A percentile compares a stretch with the other conserved stretches of the same genome.
Evolutionary conservation across 1,140 invertebrate species (phyloP).

Genomic region (Linepithema humile): DNA sequence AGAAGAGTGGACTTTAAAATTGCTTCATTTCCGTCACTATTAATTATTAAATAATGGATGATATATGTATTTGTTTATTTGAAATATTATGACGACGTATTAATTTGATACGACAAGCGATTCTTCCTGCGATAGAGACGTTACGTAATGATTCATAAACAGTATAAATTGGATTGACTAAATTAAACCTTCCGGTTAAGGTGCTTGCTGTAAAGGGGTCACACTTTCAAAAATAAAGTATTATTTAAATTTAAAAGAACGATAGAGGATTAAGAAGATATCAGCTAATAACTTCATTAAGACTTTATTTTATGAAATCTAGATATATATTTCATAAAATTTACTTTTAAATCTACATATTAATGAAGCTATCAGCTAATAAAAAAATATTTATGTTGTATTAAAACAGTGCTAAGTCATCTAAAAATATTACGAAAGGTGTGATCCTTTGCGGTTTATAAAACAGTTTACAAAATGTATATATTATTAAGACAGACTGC

Average conservation of each 20-base stretch:
- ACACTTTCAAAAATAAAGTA: conserved; percentile 15
- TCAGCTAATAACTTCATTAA: neutral
- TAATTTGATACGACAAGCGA: neutral
- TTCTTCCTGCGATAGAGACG: neutral
- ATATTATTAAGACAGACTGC: conserved; percentile 74
- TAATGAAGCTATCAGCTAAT: neutral
- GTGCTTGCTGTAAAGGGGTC: conserved; percentile 51
- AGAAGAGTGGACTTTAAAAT: neutral
- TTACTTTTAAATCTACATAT: neutral
- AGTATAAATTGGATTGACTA: conserved; percentile 41
- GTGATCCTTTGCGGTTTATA: conserved; percentile 27
- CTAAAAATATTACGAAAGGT: neutral
- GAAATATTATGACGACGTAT: neutral
- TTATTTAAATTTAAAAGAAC: neutral
- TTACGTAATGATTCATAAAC: conserved; percentile 2
- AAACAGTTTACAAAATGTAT: conserved; percentile 78
- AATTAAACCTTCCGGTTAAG: conserved; percentile 54
- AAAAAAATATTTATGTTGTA: neutral
- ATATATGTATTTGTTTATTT: neutral
- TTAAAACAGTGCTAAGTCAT: neutral
- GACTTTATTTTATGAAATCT: neutral
- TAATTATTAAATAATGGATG: conserved; percentile 17
- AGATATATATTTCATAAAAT: neutral
- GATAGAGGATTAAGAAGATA: neutral
- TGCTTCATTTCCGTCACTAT: neutral